phyloP scores from a whole-genome alignment of 2,888 invertebrate species.

The Sinhomidia bicolor region DNA sequence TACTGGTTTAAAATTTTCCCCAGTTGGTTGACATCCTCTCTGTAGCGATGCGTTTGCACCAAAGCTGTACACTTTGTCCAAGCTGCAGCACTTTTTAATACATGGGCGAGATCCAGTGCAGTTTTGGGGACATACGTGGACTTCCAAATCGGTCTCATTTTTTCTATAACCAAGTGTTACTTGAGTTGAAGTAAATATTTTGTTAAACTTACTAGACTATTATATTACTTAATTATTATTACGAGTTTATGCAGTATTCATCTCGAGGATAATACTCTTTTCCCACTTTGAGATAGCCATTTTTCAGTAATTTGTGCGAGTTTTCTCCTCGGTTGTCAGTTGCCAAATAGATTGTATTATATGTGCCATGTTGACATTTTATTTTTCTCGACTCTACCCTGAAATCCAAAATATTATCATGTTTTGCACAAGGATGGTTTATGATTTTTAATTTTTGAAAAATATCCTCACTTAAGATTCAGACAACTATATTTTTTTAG shows the following conservation, averaged over 20 bases:
- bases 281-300: slow-evolving; percentile 68
- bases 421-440: background rate
- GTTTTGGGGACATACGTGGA: slow-evolving; percentile 60
- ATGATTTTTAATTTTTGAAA: background rate
- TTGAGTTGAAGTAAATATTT: no score
- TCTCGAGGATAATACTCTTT: slow-evolving; percentile 58
- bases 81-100: slow-evolving; percentile 67
- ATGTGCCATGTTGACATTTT: background rate
- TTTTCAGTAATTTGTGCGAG: slow-evolving; percentile 57
- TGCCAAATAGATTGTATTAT: slow-evolving; percentile 26
- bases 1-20: slow-evolving; percentile 51
- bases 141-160: slow-evolving; percentile 64
- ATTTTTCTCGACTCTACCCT: slow-evolving; percentile 48
- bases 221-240: no score
- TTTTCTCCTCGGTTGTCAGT: background rate
- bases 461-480: background rate
- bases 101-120: slow-evolving; percentile 68
- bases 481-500: background rate
- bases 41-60: background rate
- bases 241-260: slow-evolving; percentile 73
- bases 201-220: no score
- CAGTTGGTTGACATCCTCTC: slow-evolving; percentile 59
- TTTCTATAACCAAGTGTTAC: slow-evolving; percentile 51
- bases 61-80: slow-evolving; percentile 71
- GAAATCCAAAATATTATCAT: background rate